Percentiles rank a stretch among this genome's conserved stretches.
Conservation (phyloP, 2,888 invertebrate species). For the Elegia similella region DNA sequence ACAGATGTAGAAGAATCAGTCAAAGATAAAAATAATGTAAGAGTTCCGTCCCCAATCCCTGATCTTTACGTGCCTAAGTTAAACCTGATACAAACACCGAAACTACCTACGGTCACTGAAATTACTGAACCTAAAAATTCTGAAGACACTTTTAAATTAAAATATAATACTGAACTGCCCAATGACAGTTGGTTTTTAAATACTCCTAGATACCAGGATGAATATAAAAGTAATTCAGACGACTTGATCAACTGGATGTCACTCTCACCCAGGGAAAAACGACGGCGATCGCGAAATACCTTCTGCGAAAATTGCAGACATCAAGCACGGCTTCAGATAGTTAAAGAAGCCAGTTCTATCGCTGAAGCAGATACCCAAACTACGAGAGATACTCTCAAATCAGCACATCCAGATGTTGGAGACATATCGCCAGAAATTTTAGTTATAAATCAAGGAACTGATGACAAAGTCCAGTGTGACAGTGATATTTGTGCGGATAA, state of each 20-base stretch:
- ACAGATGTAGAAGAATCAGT: conserved; percentile 35
- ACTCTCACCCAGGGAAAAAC: conserved; percentile 55
- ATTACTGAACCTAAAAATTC: conserved; percentile 49
- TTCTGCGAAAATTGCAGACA: conserved; percentile 12
- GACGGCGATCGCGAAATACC: conserved; percentile 34
- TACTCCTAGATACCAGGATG: conserved; percentile 22
- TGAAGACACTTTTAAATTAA: conserved; percentile 29
- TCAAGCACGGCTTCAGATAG: conserved; percentile 19
- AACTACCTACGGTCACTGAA: conserved; percentile 65
- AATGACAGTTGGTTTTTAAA: conserved; percentile 48
- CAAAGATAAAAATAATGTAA: conserved; percentile 25
- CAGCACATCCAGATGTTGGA: not conserved
- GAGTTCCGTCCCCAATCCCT: conserved; percentile 55
- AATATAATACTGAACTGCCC: conserved; percentile 30
- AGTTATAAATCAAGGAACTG: conserved; percentile 13
- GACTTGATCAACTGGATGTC: conserved; percentile 51
- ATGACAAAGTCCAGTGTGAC: not conserved
- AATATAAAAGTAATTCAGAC: conserved; percentile 29
- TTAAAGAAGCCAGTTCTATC: conserved; percentile 20
- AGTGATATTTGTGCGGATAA: conserved; percentile 4
- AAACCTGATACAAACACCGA: conserved; percentile 48
- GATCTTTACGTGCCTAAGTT: conserved; percentile 51
- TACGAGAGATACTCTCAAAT: not conserved
- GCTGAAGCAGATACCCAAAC: not conserved
- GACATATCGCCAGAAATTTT: not conserved